Evolutionary conservation across 2,797 vertebrate species (phyloP).

Genomic region (Hirundo rustica): DNA sequence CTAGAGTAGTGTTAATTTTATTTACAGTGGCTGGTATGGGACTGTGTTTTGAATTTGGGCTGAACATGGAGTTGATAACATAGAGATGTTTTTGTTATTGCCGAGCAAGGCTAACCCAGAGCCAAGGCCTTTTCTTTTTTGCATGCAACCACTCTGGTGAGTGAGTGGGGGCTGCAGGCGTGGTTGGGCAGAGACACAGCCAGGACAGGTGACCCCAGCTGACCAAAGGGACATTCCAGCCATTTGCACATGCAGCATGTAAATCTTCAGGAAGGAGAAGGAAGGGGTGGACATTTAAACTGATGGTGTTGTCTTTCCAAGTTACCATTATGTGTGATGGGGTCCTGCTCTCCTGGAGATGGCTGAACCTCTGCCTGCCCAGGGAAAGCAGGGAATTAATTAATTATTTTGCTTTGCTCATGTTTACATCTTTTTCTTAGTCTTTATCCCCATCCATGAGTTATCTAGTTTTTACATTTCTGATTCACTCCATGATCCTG

Average conservation of each 20-base stretch:
- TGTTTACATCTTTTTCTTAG: not conserved
- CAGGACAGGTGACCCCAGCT: not conserved
- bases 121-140: not conserved
- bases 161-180: too few species aligned
- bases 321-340: fast-evolving
- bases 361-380: not conserved
- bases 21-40: not conserved
- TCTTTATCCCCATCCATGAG: not conserved
- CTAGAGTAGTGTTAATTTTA: not conserved
- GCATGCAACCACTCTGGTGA: fast-evolving
- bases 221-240: not conserved
- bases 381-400: not conserved
- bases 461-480: not conserved
- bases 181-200: not conserved
- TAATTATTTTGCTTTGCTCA: not conserved
- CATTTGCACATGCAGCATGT: fast-evolving
- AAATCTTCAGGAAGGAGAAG: not conserved
- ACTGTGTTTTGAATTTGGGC: not conserved
- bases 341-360: not conserved
- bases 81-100: not conserved
- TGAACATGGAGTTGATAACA: not conserved
- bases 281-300: fast-evolving
- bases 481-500: fast-evolving
- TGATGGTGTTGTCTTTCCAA: not conserved
- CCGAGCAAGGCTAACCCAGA: not conserved